Conservation (phyloP, 1,140 invertebrate genomes). For the Drusus annulatus region DNA sequence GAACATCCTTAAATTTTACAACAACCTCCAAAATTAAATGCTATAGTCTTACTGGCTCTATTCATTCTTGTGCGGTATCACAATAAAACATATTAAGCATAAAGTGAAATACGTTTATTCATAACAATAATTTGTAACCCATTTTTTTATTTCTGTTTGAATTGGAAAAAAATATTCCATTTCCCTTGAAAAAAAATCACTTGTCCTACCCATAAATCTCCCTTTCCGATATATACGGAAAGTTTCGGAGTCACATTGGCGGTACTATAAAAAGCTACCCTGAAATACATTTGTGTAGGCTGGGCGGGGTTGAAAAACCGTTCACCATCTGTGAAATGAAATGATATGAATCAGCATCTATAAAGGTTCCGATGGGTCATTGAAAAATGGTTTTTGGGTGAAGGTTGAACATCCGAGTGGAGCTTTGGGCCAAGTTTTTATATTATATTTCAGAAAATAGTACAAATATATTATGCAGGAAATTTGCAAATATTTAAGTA, state of each 20-base stretch:
- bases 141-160: too few relatives aligned
- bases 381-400: constrained; percentile 53
- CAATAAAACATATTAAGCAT: not conserved
- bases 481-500: too few relatives aligned
- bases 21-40: too few relatives aligned
- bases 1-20: too few relatives aligned
- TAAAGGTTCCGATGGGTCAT: constrained; percentile 49
- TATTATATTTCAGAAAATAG: not conserved
- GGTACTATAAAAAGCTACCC: constrained; percentile 7
- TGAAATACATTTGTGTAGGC: constrained; percentile 34
- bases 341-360: constrained; percentile 55
- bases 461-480: too few relatives aligned
- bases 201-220: constrained; percentile 19
- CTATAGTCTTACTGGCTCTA: too few relatives aligned
- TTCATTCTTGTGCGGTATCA: too few relatives aligned
- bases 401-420: constrained; percentile 30
- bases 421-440: not conserved
- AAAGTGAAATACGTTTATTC: not conserved
- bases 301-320: constrained; percentile 25
- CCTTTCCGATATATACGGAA: constrained; percentile 25
- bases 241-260: constrained; percentile 15
- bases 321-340: constrained; percentile 46
- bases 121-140: too few relatives aligned
- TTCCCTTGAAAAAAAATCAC: constrained; percentile 17
- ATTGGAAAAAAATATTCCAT: not conserved